A percentile compares a stretch with the other conserved stretches of the same genome.
These are phyloP conservation scores for Brachionus plicatilis DNA, from an alignment of 1,140 invertebrate genomes.

Conservation along the genomic window DNA sequence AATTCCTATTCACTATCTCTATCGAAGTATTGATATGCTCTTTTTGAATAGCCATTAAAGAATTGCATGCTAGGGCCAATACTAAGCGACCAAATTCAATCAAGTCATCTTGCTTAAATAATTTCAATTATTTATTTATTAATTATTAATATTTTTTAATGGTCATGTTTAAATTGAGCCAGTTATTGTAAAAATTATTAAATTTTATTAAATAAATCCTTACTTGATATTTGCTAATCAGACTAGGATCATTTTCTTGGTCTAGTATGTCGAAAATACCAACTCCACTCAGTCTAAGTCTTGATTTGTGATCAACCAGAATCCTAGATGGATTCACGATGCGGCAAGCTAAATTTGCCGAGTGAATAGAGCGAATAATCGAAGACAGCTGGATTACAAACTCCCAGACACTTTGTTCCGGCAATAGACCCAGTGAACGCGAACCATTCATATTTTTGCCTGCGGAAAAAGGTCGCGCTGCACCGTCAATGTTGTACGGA, in stretches of 20 bases:
- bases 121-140: background rate
- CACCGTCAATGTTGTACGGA: conserved; percentile 62
- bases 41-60: conserved; percentile 74
- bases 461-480: conserved; percentile 45
- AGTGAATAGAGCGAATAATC: conserved; percentile 83
- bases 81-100: conserved; percentile 82
- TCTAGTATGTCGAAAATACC: conserved; percentile 77
- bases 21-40: conserved; percentile 73
- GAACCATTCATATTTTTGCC: conserved; percentile 43
- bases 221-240: conserved; percentile 68
- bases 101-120: conserved; percentile 76
- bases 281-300: conserved; percentile 72
- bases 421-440: conserved; percentile 63
- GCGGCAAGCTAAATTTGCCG: conserved; percentile 62
- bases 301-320: conserved; percentile 16
- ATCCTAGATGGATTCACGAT: conserved; percentile 27
- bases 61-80: conserved; percentile 81
- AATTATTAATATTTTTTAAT: background rate
- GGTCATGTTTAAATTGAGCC: background rate
- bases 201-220: too few species aligned
- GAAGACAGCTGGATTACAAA: conserved; percentile 91
- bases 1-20: conserved; percentile 78
- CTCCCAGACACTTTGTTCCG: conserved; percentile 86
- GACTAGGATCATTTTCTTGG: conserved; percentile 64
- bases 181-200: background rate